Conservation (phyloP, 2,888 invertebrate species). For the Heteropelma amictum region DNA sequence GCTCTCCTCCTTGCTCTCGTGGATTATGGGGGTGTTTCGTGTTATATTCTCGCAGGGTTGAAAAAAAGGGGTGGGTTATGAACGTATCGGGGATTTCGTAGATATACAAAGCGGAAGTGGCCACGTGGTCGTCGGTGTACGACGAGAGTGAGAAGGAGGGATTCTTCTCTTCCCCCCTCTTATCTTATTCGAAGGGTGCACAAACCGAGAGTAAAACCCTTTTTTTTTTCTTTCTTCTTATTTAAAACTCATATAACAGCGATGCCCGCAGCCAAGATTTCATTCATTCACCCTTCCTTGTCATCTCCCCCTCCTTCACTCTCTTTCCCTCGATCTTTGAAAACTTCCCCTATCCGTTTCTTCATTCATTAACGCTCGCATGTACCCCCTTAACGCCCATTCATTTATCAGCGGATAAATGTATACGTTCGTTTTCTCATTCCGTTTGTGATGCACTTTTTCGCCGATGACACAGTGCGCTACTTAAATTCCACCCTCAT, state of each 20-base stretch:
- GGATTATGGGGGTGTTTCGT: no score
- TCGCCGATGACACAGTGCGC: slow-evolving; percentile 44
- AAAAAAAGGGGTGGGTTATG: neutral
- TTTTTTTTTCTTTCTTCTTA: slow-evolving; percentile 34
- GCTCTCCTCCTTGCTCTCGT: neutral
- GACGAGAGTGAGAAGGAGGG: neutral
- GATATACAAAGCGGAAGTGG: neutral
- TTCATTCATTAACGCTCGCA: slow-evolving; percentile 43
- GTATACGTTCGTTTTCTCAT: neutral
- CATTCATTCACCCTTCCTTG: slow-evolving; percentile 35
- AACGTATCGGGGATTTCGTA: no score
- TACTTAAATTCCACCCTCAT: no score
- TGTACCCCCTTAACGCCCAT: slow-evolving; percentile 30
- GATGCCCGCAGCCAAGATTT: slow-evolving; percentile 10
- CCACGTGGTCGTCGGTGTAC: slow-evolving; percentile 41
- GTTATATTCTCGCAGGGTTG: slow-evolving; percentile 6
- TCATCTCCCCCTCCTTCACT: slow-evolving; percentile 4
- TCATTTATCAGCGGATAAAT: slow-evolving; percentile 25
- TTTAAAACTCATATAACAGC: slow-evolving; percentile 34
- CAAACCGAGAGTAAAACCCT: neutral
- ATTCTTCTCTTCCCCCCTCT: slow-evolving; percentile 14
- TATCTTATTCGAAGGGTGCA: slow-evolving; percentile 23
- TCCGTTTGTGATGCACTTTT: neutral
- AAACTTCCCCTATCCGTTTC: neutral
- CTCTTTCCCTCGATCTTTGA: slow-evolving; percentile 1